A percentile compares a stretch with the other conserved stretches of the same genome.
These are phyloP conservation scores for Gavialis gangeticus DNA, from an alignment of 2,113 vertebrate genomes.

Conservation along the genomic window DNA sequence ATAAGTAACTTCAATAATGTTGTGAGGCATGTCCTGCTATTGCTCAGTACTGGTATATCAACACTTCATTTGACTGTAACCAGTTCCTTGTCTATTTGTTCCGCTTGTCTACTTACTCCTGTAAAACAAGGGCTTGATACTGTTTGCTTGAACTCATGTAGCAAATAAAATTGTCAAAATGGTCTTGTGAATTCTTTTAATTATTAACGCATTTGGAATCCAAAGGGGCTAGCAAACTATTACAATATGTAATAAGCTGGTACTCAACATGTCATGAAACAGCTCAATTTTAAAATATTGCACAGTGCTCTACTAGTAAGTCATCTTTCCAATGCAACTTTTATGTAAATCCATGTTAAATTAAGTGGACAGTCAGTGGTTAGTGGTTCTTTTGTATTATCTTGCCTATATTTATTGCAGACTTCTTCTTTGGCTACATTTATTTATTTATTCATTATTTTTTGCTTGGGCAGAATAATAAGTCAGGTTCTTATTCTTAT, in stretches of 20 bases:
- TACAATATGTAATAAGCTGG: not conserved
- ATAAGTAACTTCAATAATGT: not conserved
- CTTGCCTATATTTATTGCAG: not conserved
- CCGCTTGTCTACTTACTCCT: not conserved
- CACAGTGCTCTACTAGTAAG: not conserved
- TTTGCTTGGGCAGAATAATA: not conserved
- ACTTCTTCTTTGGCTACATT: not conserved
- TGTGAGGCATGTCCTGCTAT: not conserved
- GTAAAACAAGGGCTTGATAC: not conserved
- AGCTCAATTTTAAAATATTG: not conserved
- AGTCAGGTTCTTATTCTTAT: too few species aligned
- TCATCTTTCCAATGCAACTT: not conserved
- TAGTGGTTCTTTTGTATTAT: not conserved
- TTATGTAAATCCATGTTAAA: not conserved
- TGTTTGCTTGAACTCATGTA: not conserved
- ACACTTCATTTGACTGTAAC: rapidly evolving
- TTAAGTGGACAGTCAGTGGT: not conserved
- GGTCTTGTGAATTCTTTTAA: not conserved
- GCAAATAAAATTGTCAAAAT: not conserved
- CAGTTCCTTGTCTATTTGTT: not conserved
- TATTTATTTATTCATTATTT: not conserved
- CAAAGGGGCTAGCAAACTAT: not conserved
- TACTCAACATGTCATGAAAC: not conserved
- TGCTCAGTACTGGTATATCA: not conserved
- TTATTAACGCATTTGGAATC: not conserved